Conservation (phyloP, 2,797 vertebrate species). For the Chaetophractus vellerosus region DNA sequence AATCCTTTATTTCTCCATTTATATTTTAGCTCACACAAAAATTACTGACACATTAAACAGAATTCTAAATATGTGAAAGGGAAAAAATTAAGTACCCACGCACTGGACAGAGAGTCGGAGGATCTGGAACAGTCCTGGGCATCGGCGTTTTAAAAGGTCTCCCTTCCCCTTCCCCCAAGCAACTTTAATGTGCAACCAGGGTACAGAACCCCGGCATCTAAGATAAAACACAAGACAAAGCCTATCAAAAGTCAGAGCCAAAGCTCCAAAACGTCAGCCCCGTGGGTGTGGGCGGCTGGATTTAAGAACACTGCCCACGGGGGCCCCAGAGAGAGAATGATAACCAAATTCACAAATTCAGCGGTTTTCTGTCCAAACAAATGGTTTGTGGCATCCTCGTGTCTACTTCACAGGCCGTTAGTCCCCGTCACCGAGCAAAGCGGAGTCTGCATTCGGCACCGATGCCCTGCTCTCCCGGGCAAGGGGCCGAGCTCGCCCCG, state of each 20-base stretch:
- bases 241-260: not conserved
- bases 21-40: not conserved
- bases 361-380: not conserved
- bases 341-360: not conserved
- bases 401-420: not conserved
- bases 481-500: not conserved
- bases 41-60: not conserved
- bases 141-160: too few species aligned
- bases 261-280: not conserved
- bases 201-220: not conserved
- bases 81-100: not conserved
- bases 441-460: not conserved
- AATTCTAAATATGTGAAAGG: not conserved
- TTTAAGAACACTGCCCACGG: not conserved
- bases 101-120: not conserved
- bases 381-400: not conserved
- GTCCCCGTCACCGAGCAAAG: not conserved
- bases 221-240: not conserved
- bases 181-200: not conserved
- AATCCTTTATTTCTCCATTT: not conserved
- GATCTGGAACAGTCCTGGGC: not conserved
- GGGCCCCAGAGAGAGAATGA: not conserved
- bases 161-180: too few species aligned
- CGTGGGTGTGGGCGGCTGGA: not conserved
- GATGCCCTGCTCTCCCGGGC: not conserved